Evolutionary conservation across 2,113 vertebrate genomes (phyloP).

Genomic region (Clupea harengus): DNA sequence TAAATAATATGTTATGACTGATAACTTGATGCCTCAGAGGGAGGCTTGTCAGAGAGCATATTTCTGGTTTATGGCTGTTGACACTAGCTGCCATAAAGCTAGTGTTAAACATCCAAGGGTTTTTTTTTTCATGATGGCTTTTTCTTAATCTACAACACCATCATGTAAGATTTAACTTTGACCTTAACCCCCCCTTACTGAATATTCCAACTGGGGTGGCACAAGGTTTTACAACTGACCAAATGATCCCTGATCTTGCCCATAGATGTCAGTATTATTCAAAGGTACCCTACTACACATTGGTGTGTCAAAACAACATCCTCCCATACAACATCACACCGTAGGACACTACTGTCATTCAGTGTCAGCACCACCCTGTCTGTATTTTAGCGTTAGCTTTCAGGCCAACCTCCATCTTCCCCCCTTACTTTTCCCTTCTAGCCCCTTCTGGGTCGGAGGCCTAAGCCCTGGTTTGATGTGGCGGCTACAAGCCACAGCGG

Average conservation of each 20-base stretch:
- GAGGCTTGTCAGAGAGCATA: slow-evolving; percentile 12
- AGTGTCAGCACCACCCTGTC: background rate
- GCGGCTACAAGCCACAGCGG: background rate
- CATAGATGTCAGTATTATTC: background rate
- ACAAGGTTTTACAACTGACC: background rate
- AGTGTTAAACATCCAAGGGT: slow-evolving; percentile 56
- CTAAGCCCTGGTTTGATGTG: background rate
- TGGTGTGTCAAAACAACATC: background rate
- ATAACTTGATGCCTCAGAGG: background rate
- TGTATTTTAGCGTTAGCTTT: background rate
- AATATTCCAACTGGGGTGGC: background rate
- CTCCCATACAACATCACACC: background rate
- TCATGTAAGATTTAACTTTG: slow-evolving; percentile 5
- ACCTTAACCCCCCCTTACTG: background rate
- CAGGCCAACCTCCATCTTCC: background rate
- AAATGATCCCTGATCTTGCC: background rate
- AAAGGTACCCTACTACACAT: background rate
- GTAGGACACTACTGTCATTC: background rate
- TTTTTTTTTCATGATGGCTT: slow-evolving; percentile 40
- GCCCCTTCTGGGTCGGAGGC: background rate
- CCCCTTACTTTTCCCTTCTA: background rate
- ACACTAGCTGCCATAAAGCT: slow-evolving; percentile 62
- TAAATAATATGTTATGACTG: background rate
- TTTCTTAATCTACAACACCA: slow-evolving; percentile 40
- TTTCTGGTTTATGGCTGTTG: slow-evolving; percentile 25